A percentile compares a stretch with the other conserved stretches of the same genome.
phyloP scores from a whole-genome alignment of 2,113 vertebrate genomes.

The Notothenia rossii region DNA sequence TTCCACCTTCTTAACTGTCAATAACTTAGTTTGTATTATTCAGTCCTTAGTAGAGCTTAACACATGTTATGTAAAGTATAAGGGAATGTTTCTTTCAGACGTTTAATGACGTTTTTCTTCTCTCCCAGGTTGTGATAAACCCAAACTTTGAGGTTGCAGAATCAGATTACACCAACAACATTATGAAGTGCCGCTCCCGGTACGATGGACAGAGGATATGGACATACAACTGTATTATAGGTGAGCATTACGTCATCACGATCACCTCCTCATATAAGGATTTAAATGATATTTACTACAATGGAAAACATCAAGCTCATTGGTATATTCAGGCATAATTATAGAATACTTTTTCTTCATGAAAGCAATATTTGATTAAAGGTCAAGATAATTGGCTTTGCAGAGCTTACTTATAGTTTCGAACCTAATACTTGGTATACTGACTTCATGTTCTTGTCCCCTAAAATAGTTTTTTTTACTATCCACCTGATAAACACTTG shows the following conservation, averaged over 20 bases:
- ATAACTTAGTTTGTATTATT: not conserved
- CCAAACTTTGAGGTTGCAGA: slow-evolving; percentile 96
- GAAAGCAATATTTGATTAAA: not conserved
- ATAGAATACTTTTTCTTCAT: not conserved
- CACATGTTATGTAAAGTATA: not conserved
- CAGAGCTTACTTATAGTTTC: not conserved
- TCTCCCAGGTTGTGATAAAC: slow-evolving; percentile 91
- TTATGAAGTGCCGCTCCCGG: slow-evolving; percentile 93
- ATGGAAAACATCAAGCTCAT: not conserved
- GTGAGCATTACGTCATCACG: slow-evolving; percentile 72
- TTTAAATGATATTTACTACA: not conserved
- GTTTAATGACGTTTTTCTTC: not conserved
- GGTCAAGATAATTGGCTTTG: too few species aligned
- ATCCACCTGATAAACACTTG: not conserved
- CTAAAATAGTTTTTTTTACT: not conserved
- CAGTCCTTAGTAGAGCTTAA: not conserved
- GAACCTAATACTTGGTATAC: not conserved
- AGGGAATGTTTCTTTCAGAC: not conserved
- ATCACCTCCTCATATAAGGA: not conserved
- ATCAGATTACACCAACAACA: slow-evolving; percentile 94
- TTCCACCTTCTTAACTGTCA: not conserved
- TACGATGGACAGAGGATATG: slow-evolving; percentile 93
- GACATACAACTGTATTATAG: slow-evolving; percentile 96
- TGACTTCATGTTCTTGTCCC: not conserved
- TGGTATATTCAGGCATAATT: not conserved